A percentile compares a stretch with the other conserved stretches of the same genome.
Conservation (phyloP, 2,797 vertebrate genomes). For the Pseudochirops cupreus region DNA sequence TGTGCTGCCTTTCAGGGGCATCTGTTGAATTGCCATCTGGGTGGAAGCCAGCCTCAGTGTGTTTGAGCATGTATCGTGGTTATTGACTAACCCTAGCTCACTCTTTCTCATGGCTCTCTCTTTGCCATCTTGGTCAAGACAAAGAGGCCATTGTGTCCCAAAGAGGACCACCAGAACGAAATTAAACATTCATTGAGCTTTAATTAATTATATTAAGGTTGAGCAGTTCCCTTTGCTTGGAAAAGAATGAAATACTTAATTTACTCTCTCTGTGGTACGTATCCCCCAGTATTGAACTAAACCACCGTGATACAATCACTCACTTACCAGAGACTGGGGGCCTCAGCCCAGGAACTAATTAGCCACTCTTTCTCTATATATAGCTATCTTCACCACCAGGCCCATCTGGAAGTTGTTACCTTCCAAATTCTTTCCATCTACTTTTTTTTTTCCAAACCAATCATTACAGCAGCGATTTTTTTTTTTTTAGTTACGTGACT, state of each 20-base stretch:
- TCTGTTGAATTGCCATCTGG: constrained; percentile 48
- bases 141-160: constrained; percentile 74
- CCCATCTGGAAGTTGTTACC: constrained; percentile 77
- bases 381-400: constrained; percentile 73
- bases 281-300: constrained; percentile 66
- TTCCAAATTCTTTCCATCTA: constrained; percentile 83
- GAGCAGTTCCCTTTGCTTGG: constrained; percentile 70
- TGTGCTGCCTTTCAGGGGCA: constrained; percentile 17
- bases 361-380: constrained; percentile 75
- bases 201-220: constrained; percentile 79
- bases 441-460: constrained; percentile 62
- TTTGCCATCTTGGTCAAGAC: constrained; percentile 72
- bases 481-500: constrained; percentile 74
- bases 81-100: constrained; percentile 73
- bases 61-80: constrained; percentile 71
- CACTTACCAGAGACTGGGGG: constrained; percentile 77
- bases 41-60: constrained; percentile 59
- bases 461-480: constrained; percentile 69
- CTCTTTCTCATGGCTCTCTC: constrained; percentile 65
- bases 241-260: constrained; percentile 71
- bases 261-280: constrained; percentile 71
- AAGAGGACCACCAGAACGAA: constrained; percentile 72
- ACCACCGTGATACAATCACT: constrained; percentile 79
- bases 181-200: constrained; percentile 79
- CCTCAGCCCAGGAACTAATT: constrained; percentile 80